phyloP scores from a whole-genome alignment of 2,113 vertebrate species.

The Polyodon spathula region DNA sequence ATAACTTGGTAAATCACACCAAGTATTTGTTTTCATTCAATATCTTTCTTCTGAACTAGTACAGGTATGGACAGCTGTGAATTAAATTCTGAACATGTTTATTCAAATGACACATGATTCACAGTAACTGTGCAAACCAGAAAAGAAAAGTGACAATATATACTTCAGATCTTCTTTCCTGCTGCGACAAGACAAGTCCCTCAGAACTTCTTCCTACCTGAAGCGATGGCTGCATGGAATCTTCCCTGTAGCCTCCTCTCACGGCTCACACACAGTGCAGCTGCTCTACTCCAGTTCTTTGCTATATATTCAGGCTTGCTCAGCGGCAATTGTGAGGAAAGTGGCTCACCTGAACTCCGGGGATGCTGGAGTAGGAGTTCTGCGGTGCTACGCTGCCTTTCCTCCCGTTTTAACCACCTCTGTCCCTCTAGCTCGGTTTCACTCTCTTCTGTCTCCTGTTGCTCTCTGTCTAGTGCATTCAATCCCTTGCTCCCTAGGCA shows the following conservation, averaged over 20 bases:
- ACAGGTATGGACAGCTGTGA: too few relatives aligned
- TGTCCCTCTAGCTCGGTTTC: slow-evolving; percentile 16
- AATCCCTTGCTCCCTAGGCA: slow-evolving; percentile 23
- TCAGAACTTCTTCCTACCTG: not conserved
- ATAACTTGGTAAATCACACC: too few relatives aligned
- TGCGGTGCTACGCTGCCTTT: not conserved
- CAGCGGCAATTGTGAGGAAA: not conserved
- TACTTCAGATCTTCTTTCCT: too few relatives aligned
- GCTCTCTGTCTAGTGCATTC: slow-evolving; percentile 5
- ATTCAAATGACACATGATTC: too few relatives aligned
- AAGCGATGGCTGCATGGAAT: not conserved
- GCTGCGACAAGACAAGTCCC: too few relatives aligned
- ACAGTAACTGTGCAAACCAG: too few relatives aligned
- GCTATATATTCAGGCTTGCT: slow-evolving; percentile 40
- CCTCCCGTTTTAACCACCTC: not conserved
- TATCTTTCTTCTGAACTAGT: too few relatives aligned
- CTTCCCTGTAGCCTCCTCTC: too few relatives aligned
- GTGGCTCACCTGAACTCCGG: not conserved
- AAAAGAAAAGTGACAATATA: too few relatives aligned
- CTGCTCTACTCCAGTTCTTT: slow-evolving; percentile 38
- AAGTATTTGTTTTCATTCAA: too few relatives aligned
- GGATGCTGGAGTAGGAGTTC: not conserved
- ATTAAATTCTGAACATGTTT: too few relatives aligned
- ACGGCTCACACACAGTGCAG: not conserved
- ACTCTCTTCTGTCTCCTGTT: not conserved